Evolutionary conservation across 2,888 invertebrate genomes (phyloP).

Genomic region (Chrysolina haemoptera): DNA sequence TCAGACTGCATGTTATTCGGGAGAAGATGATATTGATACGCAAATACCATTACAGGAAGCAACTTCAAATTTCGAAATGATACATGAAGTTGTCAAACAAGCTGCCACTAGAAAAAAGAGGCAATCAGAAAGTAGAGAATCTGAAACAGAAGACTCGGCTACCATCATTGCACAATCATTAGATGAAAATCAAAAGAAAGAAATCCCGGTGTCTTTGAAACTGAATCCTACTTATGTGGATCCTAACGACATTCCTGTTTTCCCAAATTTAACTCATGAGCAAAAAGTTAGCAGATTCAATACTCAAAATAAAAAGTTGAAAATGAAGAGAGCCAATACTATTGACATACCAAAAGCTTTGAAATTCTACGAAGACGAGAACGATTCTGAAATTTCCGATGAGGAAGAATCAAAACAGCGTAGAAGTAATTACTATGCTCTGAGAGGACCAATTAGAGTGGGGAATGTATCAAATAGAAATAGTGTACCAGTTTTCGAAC

Average conservation of each 20-base stretch:
- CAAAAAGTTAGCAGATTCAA: conserved; percentile 70
- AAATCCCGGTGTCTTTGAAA: conserved; percentile 50
- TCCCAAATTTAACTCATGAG: conserved; percentile 42
- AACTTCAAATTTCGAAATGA: conserved; percentile 43
- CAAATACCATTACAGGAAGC: not conserved
- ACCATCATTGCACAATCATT: conserved; percentile 53
- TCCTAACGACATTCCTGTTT: conserved; percentile 38
- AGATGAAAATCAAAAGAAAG: conserved; percentile 41
- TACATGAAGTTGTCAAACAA: conserved; percentile 56
- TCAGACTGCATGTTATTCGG: not conserved
- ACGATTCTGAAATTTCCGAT: conserved; percentile 64
- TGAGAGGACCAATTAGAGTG: conserved; percentile 75
- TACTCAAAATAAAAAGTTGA: conserved; percentile 75
- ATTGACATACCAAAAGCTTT: conserved; percentile 87
- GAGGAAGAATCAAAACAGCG: conserved; percentile 62
- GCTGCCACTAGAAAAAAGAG: conserved; percentile 55
- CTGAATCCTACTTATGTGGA: conserved; percentile 64
- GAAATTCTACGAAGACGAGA: conserved; percentile 70
- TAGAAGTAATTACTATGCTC: conserved; percentile 69
- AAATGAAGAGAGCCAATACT: conserved; percentile 91
- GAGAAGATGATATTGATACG: not conserved
- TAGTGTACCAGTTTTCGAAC: conserved; percentile 77
- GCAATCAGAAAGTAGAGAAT: conserved; percentile 50
- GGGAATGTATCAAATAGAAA: conserved; percentile 68
- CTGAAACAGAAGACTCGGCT: conserved; percentile 61